These are phyloP conservation scores for cat (Felis catus) DNA, from an alignment of 2,113 vertebrate species.

Conservation along the genomic window F.catus_Fca126_mat1.0 CM031418.1:72352501-72353000, in stretches of 20 bases:
- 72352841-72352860: too few species aligned
- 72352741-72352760: constrained; percentile 26
- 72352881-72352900: too few species aligned
- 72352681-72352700: background rate
- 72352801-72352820: too few species aligned
- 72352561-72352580: background rate
- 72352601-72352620: background rate
- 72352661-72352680: background rate
- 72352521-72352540: background rate
- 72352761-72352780: background rate
- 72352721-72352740: constrained; percentile 2
- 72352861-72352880: too few species aligned
- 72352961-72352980: too few species aligned
- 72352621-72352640: background rate
- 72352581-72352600: background rate
- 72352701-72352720: background rate
- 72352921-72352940: too few species aligned
- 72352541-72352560: constrained; percentile 29
- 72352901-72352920: too few species aligned
- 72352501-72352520: background rate
- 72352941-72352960: too few species aligned
- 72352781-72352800: too few species aligned
- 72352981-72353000: background rate
- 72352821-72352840: too few species aligned
- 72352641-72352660: background rate